A percentile compares a stretch with the other conserved stretches of the same genome.
Evolutionary conservation across 1,140 invertebrate species (phyloP).

Genomic region (Spodoptera frugiperda): DNA sequence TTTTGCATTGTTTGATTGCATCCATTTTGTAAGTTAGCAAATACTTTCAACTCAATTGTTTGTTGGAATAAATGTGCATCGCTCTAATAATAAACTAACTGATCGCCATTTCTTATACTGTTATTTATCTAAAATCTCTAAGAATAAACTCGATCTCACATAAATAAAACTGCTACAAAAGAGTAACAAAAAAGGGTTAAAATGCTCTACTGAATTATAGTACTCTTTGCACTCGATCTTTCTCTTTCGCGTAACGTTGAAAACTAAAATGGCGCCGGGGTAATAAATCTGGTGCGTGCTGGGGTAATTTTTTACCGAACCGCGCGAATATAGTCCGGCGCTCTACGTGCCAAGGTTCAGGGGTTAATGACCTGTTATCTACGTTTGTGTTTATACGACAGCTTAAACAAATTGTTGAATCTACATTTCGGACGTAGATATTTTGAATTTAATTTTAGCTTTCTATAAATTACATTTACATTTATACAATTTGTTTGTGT

Average conservation of each 20-base stretch:
- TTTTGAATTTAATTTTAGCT: neutral
- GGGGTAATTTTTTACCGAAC: slow-evolving; percentile 21
- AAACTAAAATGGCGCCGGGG: slow-evolving; percentile 20
- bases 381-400: neutral
- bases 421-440: too few relatives aligned
- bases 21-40: neutral
- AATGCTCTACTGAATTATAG: neutral
- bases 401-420: too few relatives aligned
- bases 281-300: slow-evolving; percentile 33
- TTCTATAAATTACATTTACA: neutral
- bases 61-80: neutral
- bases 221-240: neutral
- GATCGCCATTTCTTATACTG: too few relatives aligned
- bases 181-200: neutral
- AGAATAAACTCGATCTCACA: too few relatives aligned
- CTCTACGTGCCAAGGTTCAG: neutral
- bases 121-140: too few relatives aligned
- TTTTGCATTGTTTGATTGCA: slow-evolving; percentile 5
- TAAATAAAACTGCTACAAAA: neutral
- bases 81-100: too few relatives aligned
- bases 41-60: neutral
- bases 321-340: slow-evolving; percentile 1
- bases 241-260: slow-evolving; percentile 33
- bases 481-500: neutral
- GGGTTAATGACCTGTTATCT: slow-evolving; percentile 32